Conservation (phyloP, 2,888 invertebrate genomes). For the Lymantria monacha region DNA sequence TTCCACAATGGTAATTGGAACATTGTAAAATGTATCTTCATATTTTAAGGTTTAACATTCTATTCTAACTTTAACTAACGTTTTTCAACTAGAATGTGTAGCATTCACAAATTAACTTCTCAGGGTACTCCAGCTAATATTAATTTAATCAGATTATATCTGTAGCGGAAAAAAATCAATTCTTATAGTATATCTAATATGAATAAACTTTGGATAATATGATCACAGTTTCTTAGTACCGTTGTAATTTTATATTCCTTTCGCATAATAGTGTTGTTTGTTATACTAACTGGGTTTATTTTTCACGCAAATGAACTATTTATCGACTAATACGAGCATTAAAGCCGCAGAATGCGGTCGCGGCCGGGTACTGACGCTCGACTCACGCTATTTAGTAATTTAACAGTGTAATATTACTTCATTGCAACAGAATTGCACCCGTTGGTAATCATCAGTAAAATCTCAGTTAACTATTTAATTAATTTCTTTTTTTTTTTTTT, state of each 20-base stretch:
- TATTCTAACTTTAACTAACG: too few relatives aligned
- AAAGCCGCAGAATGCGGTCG: slow-evolving; percentile 54
- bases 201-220: neutral
- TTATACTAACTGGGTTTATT: slow-evolving; percentile 59
- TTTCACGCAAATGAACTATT: slow-evolving; percentile 62
- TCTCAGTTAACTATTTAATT: slow-evolving; percentile 7
- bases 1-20: too few relatives aligned
- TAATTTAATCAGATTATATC: too few relatives aligned
- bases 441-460: slow-evolving; percentile 27
- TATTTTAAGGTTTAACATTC: too few relatives aligned
- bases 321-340: slow-evolving; percentile 58
- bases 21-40: too few relatives aligned
- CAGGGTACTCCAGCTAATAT: too few relatives aligned
- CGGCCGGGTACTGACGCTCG: slow-evolving; percentile 33
- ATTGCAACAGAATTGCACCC: slow-evolving; percentile 32
- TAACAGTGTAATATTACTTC: slow-evolving; percentile 55
- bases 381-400: slow-evolving; percentile 66
- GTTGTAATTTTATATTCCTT: slow-evolving; percentile 46
- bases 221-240: slow-evolving; percentile 18
- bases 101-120: too few relatives aligned
- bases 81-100: too few relatives aligned
- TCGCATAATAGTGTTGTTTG: slow-evolving; percentile 50
- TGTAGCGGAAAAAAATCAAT: too few relatives aligned
- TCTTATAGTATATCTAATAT: too few relatives aligned
- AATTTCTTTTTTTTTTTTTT: too few relatives aligned